Conservation (phyloP, 2,888 invertebrate genomes). For the Tenthredo livida region DNA sequence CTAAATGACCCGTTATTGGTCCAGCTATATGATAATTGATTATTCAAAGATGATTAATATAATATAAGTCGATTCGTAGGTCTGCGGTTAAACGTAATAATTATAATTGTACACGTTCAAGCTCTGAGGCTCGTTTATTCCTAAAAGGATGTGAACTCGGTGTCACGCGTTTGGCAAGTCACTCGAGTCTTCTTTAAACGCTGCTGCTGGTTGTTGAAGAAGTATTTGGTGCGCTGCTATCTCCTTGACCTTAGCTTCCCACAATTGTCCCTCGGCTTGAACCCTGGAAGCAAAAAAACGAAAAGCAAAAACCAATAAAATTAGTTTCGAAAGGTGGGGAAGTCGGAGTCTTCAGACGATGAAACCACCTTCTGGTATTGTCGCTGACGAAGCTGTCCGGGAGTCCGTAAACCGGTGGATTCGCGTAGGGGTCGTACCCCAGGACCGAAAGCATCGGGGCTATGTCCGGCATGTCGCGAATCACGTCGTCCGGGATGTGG, state of each 20-base stretch:
- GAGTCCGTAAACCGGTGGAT: constrained; percentile 96
- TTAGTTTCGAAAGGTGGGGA: not conserved
- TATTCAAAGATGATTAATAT: not conserved
- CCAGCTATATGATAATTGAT: not conserved
- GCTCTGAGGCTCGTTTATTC: constrained; percentile 66
- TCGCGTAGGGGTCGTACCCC: constrained; percentile 97
- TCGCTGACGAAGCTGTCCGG: constrained; percentile 88
- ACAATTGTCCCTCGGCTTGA: constrained; percentile 71
- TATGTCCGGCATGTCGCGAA: constrained; percentile 94
- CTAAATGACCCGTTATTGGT: not conserved
- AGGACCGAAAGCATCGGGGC: constrained; percentile 96
- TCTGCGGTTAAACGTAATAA: constrained; percentile 55
- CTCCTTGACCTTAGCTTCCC: constrained; percentile 73
- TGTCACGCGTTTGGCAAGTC: constrained; percentile 72
- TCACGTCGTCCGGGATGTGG: constrained; percentile 93
- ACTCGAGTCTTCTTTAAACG: constrained; percentile 68
- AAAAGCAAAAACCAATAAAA: not conserved
- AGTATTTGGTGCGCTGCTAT: constrained; percentile 67
- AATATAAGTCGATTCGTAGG: not conserved
- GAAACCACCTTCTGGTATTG: constrained; percentile 79
- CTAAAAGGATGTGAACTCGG: constrained; percentile 65
- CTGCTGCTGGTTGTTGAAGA: constrained; percentile 60
- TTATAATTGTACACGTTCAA: constrained; percentile 66
- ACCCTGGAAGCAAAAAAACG: constrained; percentile 65
- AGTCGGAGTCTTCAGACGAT: not conserved